Evolutionary conservation across 23 tunicate species (phyloP), one percentile per base, ranked within the genome.

Genomic region (Ascidia mentula): DNA sequence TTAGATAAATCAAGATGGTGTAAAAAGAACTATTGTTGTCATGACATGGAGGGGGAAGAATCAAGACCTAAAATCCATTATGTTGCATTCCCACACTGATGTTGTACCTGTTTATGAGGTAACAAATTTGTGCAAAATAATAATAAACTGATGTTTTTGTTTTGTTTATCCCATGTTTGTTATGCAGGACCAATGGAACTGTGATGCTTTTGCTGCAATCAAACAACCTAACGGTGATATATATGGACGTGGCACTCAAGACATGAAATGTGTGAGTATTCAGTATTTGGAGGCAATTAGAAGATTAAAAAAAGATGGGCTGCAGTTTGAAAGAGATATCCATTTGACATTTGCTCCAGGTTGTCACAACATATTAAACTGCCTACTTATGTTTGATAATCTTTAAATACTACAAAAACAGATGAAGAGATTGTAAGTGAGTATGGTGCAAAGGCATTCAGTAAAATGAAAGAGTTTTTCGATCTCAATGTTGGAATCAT

Each of bases 181-280:
- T 42, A 9, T 53, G 7, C 3, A 83, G 85, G 97, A 91, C 7
- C 82, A 91, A 31, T 96, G 99, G 99, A 93, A 91, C 31, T 74
- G 81, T 77, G 95, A 89, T 77, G 98, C 99, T 0, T 96, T 91
- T 81, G 83, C 90, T 24, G 99, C 94, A 36, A 35, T 69, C 32
- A 96, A 90, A 75, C 89, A 88, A 1, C 97, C 84, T 36, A 82
- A 84, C 76, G 97, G 99, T 15, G 81, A 93, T 59, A 96, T 96
- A 8, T 96, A 91, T 82, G 99, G 90, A 3, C 60, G 99, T 33
- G 99, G 99, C 40, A 88, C 92, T 18, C 99, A 96, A 81, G 99
- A 96, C 76, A 96, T 96, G 99, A 96, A 96, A 81, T 78, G 94
- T 77, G 99, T 96, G 76, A 97, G 97, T 20, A 88, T 96, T 75